Percentiles rank a stretch among this genome's conserved stretches.
Evolutionary conservation across 2,113 vertebrate genomes (phyloP).

Genomic region (Oophaga pumilio): DNA sequence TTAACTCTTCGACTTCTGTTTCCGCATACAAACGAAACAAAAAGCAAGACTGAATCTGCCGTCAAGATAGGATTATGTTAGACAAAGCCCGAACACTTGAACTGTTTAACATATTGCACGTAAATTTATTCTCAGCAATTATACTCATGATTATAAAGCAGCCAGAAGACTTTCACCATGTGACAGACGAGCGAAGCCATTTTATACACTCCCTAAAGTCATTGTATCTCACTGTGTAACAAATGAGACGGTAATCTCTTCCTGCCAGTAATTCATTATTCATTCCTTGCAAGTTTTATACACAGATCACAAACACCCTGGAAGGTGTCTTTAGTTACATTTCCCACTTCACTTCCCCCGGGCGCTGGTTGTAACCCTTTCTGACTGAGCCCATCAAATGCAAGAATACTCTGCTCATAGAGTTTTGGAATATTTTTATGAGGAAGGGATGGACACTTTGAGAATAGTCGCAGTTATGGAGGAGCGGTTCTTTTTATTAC

Average conservation of each 20-base stretch:
- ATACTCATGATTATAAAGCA: constrained; percentile 33
- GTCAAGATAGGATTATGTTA: not conserved
- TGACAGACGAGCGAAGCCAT: constrained; percentile 43
- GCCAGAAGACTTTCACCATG: constrained; percentile 9
- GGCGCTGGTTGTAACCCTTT: not conserved
- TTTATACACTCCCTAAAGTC: constrained; percentile 33
- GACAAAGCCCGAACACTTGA: not conserved
- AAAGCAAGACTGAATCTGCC: not conserved
- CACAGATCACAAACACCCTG: constrained; percentile 41
- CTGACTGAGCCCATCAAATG: not conserved
- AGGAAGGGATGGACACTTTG: not conserved
- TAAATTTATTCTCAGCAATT: constrained; percentile 34
- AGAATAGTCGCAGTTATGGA: not conserved
- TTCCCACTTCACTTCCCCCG: not conserved
- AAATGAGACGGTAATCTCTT: constrained; percentile 24
- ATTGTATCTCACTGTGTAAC: constrained; percentile 48
- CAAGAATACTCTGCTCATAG: not conserved
- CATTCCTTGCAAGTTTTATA: constrained; percentile 44
- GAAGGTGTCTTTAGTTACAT: constrained; percentile 41
- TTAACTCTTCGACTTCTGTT: constrained; percentile 23
- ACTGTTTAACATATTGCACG: constrained; percentile 34
- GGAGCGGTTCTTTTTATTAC: not conserved
- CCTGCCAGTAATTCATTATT: constrained; percentile 49
- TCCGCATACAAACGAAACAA: not conserved
- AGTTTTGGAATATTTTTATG: not conserved